Evolutionary conservation across 2,888 invertebrate species (phyloP).

Genomic region (Zhuqinia jingwanae): DNA sequence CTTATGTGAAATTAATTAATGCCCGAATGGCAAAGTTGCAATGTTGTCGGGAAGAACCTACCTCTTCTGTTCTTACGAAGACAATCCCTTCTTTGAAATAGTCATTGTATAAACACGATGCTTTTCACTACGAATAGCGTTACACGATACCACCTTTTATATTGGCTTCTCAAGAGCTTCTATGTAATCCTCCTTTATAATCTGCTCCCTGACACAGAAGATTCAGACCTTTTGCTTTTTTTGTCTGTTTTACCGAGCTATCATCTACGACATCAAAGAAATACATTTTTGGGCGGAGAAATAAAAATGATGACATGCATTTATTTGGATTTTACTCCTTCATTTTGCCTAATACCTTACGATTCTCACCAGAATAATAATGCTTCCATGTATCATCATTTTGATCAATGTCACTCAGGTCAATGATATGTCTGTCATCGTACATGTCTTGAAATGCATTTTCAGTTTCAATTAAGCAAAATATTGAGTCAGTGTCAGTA

Average conservation of each 20-base stretch:
- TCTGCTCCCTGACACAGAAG: background rate
- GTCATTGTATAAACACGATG: background rate
- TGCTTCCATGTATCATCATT: background rate
- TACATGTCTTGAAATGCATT: background rate
- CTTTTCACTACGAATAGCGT: background rate
- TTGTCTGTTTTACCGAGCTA: background rate
- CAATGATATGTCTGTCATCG: background rate
- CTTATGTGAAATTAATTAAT: background rate
- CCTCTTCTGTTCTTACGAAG: background rate
- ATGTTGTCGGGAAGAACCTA: background rate
- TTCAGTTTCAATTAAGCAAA: background rate
- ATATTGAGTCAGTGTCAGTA: background rate
- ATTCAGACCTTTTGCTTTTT: background rate
- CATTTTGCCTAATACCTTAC: background rate
- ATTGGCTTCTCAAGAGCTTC: background rate
- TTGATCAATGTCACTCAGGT: background rate
- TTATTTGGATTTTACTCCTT: background rate
- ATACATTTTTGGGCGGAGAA: background rate
- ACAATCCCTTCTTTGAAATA: background rate
- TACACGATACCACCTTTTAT: background rate
- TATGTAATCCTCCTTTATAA: background rate
- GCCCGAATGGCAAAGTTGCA: background rate
- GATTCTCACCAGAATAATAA: background rate
- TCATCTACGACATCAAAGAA: background rate
- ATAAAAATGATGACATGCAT: background rate